Conservation (phyloP, 2,113 vertebrate species). For the Galbula dea region DNA sequence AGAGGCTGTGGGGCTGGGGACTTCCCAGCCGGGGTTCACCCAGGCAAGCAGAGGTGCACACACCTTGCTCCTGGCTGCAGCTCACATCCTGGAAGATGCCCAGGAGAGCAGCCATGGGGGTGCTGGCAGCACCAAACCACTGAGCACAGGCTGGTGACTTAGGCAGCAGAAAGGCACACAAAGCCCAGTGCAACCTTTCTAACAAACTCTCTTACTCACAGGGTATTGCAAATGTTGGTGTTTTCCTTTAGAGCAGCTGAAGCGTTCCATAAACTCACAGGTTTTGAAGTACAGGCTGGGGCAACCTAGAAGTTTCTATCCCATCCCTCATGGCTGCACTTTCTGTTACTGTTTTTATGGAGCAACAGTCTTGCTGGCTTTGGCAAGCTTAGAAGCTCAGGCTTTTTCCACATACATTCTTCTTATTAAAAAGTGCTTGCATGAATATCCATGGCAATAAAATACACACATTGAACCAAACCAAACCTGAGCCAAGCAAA, state of each 20-base stretch:
- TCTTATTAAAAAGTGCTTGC: not conserved
- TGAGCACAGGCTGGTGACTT: fast-evolving
- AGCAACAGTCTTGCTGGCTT: not conserved
- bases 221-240: not conserved
- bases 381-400: not conserved
- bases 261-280: not conserved
- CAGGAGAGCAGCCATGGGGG: not conserved
- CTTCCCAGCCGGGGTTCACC: not conserved
- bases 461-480: not conserved
- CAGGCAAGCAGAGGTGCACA: not conserved
- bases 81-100: not conserved
- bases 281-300: not conserved
- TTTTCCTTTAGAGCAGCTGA: not conserved
- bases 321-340: not conserved
- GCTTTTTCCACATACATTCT: not conserved
- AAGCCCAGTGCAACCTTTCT: not conserved
- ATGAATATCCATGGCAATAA: conserved; percentile 18
- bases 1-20: fast-evolving
- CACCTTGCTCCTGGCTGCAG: not conserved
- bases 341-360: not conserved
- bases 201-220: not conserved
- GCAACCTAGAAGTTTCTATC: not conserved
- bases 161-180: not conserved
- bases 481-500: not conserved
- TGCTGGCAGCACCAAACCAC: not conserved